These are phyloP conservation scores for Pseudoatta argentina DNA, from an alignment of 1,140 invertebrate species.

Conservation along the genomic window DNA sequence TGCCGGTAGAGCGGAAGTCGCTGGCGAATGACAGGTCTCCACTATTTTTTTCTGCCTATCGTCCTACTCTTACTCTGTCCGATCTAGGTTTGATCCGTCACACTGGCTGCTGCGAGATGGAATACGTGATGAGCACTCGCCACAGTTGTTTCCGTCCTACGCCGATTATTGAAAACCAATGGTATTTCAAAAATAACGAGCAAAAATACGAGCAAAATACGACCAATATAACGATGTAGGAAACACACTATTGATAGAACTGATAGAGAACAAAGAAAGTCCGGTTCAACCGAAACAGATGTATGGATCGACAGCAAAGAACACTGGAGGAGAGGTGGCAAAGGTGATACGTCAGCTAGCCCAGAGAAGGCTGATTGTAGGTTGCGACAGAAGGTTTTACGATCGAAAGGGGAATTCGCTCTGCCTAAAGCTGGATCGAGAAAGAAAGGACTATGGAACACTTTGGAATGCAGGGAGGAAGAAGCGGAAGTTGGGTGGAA, in stretches of 20 bases:
- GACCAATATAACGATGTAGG: constrained; percentile 57
- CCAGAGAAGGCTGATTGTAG: constrained; percentile 10
- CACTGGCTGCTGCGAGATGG: constrained; percentile 72
- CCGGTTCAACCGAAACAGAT: background rate
- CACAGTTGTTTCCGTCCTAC: constrained; percentile 18
- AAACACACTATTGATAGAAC: background rate
- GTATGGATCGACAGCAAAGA: constrained; percentile 14
- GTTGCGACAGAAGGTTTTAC: constrained; percentile 47
- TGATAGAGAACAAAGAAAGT: background rate
- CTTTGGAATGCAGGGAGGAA: background rate
- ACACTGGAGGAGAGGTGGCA: background rate
- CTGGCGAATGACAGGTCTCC: constrained; percentile 49
- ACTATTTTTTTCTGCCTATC: constrained; percentile 47
- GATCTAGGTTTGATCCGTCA: constrained; percentile 67
- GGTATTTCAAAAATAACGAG: constrained; percentile 69
- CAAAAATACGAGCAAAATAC: constrained; percentile 55
- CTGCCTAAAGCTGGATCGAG: constrained; percentile 63
- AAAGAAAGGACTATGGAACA: constrained; percentile 44
- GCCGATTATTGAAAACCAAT: constrained; percentile 77
- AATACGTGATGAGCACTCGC: constrained; percentile 76
- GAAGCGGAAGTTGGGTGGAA: constrained; percentile 38
- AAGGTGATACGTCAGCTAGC: background rate
- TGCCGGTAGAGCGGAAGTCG: constrained; percentile 57
- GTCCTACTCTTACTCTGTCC: constrained; percentile 15
- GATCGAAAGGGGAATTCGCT: constrained; percentile 48